Evolutionary conservation across 2,888 invertebrate species (phyloP).

Genomic region (Lithophane socia): DNA sequence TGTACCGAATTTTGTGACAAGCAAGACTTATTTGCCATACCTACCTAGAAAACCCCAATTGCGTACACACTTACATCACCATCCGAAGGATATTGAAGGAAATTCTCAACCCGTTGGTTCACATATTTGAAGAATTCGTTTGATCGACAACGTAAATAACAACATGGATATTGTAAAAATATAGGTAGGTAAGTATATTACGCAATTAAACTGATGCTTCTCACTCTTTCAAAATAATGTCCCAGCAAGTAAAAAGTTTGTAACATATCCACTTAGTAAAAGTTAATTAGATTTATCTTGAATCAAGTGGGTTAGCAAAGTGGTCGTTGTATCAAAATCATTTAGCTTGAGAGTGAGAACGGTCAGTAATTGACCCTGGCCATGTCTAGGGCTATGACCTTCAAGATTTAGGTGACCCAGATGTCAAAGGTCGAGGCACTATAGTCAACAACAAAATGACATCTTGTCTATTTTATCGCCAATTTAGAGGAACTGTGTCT

Average conservation of each 20-base stretch:
- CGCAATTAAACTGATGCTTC: background rate
- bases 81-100: background rate
- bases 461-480: conserved; percentile 28
- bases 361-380: conserved; percentile 26
- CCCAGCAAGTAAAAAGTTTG: background rate
- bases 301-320: conserved; percentile 6
- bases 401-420: conserved; percentile 52
- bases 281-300: conserved; percentile 7
- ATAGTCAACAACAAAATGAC: conserved; percentile 49
- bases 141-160: background rate
- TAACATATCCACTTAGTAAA: conserved; percentile 2
- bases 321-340: conserved; percentile 23
- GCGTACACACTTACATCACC: background rate
- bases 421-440: conserved; percentile 32
- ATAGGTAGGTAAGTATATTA: background rate
- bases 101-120: no score
- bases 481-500: conserved; percentile 26
- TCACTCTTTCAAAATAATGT: background rate
- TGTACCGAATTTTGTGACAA: background rate
- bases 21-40: background rate
- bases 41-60: background rate
- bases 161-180: background rate
- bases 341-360: conserved; percentile 26
- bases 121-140: background rate
- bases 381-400: conserved; percentile 22